Conservation (phyloP, 2,888 invertebrate species). For the Aphrophora alni region DNA sequence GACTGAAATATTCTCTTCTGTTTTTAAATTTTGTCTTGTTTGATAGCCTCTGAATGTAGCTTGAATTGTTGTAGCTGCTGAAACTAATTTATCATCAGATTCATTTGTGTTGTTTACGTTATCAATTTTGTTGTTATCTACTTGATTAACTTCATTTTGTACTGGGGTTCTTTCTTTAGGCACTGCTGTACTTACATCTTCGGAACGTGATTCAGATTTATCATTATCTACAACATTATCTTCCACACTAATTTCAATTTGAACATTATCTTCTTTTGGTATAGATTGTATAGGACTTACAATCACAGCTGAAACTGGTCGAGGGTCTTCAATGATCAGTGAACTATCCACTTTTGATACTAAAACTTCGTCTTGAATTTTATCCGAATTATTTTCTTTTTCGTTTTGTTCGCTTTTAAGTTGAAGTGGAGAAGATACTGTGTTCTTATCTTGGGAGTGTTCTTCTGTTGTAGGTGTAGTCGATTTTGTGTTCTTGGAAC, state of each 20-base stretch:
- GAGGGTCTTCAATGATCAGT: not conserved
- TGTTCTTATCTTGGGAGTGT: not conserved
- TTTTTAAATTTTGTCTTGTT: conserved; percentile 46
- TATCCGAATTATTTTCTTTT: not conserved
- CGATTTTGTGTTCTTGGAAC: not conserved
- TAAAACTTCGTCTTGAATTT: not conserved
- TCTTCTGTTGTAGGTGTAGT: not conserved
- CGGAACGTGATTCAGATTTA: not conserved
- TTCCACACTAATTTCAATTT: not conserved
- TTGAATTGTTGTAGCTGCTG: conserved; percentile 64
- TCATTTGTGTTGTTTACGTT: not conserved
- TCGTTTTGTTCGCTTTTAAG: not conserved
- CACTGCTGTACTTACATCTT: not conserved
- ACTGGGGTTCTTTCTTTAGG: not conserved
- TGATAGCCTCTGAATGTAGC: conserved; percentile 64
- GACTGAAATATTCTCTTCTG: not conserved
- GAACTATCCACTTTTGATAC: not conserved
- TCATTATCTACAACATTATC: not conserved
- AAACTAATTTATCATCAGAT: conserved; percentile 29
- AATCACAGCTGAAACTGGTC: not conserved
- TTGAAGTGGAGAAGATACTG: not conserved
- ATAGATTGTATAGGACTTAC: not conserved
- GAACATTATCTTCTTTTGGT: not conserved
- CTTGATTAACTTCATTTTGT: not conserved
- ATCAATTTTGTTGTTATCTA: not conserved